Percentiles rank a stretch among this genome's conserved stretches.
Evolutionary conservation across 2,113 vertebrate genomes (phyloP).

Genomic region (Eurypyga helias): DNA sequence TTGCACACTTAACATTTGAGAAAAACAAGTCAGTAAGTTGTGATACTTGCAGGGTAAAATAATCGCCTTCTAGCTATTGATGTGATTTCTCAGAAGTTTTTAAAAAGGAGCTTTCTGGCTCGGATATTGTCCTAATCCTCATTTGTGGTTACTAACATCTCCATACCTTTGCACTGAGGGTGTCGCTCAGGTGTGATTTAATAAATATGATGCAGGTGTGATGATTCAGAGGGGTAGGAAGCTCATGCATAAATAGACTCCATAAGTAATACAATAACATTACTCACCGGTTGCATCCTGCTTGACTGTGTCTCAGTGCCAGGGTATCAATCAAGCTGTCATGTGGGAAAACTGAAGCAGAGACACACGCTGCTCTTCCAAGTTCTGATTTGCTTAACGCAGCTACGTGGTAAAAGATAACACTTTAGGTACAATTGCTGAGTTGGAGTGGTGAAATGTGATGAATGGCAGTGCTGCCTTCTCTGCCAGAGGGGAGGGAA

Average conservation of each 20-base stretch:
- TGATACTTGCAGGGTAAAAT: neutral
- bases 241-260: neutral
- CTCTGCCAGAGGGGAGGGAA: neutral
- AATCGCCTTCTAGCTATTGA: neutral
- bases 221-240: neutral
- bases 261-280: neutral
- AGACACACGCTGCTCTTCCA: neutral
- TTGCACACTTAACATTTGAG: neutral
- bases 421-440: neutral
- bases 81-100: neutral
- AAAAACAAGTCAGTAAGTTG: neutral
- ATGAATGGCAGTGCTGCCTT: neutral
- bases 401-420: neutral
- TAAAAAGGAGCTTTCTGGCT: neutral
- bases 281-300: neutral
- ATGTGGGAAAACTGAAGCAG: neutral
- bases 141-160: neutral
- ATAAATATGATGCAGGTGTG: neutral
- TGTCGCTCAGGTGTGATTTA: neutral
- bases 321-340: neutral
- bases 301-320: neutral
- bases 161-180: neutral
- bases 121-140: neutral
- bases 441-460: neutral
- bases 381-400: neutral